Conservation (phyloP, 2,797 vertebrate genomes). For the Galagoides demidoff region DNA sequence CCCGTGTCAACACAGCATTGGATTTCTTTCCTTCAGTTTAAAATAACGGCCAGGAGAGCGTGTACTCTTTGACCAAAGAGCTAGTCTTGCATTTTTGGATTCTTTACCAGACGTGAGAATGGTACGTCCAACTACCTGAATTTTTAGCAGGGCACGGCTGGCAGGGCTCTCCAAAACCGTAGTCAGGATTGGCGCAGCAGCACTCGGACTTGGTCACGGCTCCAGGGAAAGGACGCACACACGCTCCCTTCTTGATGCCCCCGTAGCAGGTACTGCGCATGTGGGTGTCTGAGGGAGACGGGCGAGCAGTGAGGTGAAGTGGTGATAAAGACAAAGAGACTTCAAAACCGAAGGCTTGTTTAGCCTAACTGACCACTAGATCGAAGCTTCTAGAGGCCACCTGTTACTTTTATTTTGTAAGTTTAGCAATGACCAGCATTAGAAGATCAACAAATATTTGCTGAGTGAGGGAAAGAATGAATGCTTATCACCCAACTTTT, state of each 20-base stretch:
- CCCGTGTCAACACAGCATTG: not conserved
- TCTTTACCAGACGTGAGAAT: not conserved
- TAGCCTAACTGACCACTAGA: not conserved
- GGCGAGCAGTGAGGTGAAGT: not conserved
- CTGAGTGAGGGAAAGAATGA: not conserved
- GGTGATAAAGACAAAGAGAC: not conserved
- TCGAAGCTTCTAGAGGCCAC: not conserved
- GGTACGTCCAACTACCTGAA: slow-evolving; percentile 89
- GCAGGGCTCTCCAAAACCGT: slow-evolving; percentile 98
- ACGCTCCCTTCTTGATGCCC: slow-evolving; percentile 96
- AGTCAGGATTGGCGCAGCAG: slow-evolving; percentile 96
- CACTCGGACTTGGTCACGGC: slow-evolving; percentile 98
- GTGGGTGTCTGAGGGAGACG: slow-evolving; percentile 91
- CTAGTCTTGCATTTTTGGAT: not conserved
- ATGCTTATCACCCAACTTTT: not conserved
- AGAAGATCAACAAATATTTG: not conserved
- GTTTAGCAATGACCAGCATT: not conserved
- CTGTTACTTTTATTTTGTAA: not conserved
- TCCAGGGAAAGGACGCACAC: slow-evolving; percentile 95
- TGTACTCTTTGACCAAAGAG: not conserved
- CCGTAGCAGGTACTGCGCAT: slow-evolving; percentile 99
- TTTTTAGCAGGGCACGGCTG: slow-evolving; percentile 96
- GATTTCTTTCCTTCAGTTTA: not conserved
- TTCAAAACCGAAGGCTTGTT: not conserved
- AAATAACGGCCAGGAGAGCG: not conserved